Conservation (phyloP, 2,797 vertebrate genomes). For the Clarias laeviceps region DNA sequence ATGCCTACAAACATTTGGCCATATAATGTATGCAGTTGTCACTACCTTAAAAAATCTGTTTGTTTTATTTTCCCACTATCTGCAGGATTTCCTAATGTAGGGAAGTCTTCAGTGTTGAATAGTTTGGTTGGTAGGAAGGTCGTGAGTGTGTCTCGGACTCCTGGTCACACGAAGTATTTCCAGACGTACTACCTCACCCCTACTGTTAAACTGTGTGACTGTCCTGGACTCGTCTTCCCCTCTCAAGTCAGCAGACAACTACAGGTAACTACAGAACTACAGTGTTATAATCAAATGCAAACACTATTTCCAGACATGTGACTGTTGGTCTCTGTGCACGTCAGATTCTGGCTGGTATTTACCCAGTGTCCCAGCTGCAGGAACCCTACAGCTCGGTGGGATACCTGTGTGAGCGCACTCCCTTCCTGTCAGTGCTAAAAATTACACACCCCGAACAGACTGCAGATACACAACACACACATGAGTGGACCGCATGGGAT, state of each 20-base stretch:
- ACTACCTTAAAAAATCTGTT: not conserved
- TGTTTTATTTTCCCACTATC: not conserved
- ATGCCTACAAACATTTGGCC: not conserved
- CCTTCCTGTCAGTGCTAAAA: constrained; percentile 78
- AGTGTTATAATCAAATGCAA: not conserved
- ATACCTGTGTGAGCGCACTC: constrained; percentile 83
- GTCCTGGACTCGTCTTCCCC: constrained; percentile 90
- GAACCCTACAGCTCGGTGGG: constrained; percentile 92
- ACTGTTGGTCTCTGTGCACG: constrained; percentile 22
- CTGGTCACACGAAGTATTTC: constrained; percentile 95
- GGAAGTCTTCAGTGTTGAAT: constrained; percentile 91
- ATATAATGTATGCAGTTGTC: not conserved
- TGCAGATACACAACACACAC: constrained; percentile 51
- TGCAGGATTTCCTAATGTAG: constrained; percentile 89
- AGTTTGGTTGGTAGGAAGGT: constrained; percentile 89
- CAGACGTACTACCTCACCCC: constrained; percentile 95
- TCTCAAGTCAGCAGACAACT: constrained; percentile 81
- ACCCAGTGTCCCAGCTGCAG: constrained; percentile 89
- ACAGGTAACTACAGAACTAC: constrained; percentile 74
- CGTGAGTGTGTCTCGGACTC: constrained; percentile 90
- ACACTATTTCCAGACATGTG: not conserved
- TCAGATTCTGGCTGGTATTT: constrained; percentile 88
- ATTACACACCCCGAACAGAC: constrained; percentile 77
- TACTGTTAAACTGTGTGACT: constrained; percentile 89
- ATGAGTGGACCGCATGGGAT: constrained; percentile 88